Percentiles rank a stretch among this genome's conserved stretches.
These are phyloP conservation scores for Helleia helle DNA, from an alignment of 2,888 invertebrate species.

Conservation along the genomic window DNA sequence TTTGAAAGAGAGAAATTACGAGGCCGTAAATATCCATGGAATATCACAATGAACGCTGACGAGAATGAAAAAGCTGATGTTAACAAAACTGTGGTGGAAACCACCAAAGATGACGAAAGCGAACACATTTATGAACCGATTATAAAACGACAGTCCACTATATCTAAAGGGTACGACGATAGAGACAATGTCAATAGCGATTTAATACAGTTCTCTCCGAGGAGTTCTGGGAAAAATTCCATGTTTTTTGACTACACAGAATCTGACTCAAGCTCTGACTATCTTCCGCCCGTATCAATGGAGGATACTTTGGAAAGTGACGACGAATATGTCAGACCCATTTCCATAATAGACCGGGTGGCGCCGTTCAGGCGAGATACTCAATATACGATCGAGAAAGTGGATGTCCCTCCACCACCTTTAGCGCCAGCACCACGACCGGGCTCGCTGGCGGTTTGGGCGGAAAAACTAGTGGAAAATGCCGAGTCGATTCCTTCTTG, in stretches of 20 bases:
- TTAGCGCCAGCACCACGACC: conserved; percentile 54
- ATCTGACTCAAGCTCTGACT: conserved; percentile 48
- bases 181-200: conserved; percentile 36
- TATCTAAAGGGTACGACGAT: conserved; percentile 24
- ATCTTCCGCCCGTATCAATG: conserved; percentile 33
- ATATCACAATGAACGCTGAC: conserved; percentile 27
- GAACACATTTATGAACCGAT: conserved; percentile 42
- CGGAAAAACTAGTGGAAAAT: conserved; percentile 68
- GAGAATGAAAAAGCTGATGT: conserved; percentile 33
- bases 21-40: conserved; percentile 84
- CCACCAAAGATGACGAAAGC: conserved; percentile 23
- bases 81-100: conserved; percentile 31
- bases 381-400: conserved; percentile 46
- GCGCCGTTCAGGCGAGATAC: conserved; percentile 45
- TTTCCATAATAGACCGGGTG: conserved; percentile 51
- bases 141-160: conserved; percentile 30
- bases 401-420: conserved; percentile 67
- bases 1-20: conserved; percentile 85
- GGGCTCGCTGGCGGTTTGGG: conserved; percentile 55
- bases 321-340: conserved; percentile 49
- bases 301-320: conserved; percentile 38
- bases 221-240: conserved; percentile 29
- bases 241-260: conserved; percentile 36
- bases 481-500: conserved; percentile 68
- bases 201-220: conserved; percentile 55